Conservation (phyloP, 1,140 invertebrate species). For the Aethina tumida region DNA sequence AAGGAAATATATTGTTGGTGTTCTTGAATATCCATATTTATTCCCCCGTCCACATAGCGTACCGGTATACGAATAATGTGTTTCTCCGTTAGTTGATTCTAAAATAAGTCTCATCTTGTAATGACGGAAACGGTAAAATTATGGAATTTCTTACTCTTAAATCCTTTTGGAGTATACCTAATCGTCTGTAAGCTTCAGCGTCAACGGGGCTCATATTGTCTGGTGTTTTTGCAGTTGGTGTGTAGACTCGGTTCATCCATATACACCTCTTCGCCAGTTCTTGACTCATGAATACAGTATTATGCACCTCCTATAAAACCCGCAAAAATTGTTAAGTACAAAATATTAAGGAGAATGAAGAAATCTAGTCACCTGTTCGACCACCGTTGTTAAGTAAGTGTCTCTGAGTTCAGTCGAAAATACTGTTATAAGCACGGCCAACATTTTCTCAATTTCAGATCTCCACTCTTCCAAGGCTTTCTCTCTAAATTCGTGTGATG, state of each 20-base stretch:
- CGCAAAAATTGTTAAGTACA: background rate
- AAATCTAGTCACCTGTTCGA: constrained; percentile 53
- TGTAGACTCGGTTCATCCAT: constrained; percentile 54
- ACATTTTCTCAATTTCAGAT: constrained; percentile 51
- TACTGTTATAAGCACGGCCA: constrained; percentile 54
- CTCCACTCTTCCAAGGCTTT: constrained; percentile 45
- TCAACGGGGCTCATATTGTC: constrained; percentile 41
- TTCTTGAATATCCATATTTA: constrained; percentile 41
- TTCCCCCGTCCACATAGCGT: constrained; percentile 44
- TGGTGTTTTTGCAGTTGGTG: constrained; percentile 35
- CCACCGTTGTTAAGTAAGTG: constrained; percentile 67
- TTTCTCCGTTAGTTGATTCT: constrained; percentile 49
- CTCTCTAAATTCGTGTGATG: constrained; percentile 36
- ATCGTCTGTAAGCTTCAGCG: constrained; percentile 52
- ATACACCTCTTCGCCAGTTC: constrained; percentile 64
- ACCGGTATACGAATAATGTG: constrained; percentile 51
- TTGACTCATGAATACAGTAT: constrained; percentile 64
- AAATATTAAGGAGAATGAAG: background rate
- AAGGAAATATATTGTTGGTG: constrained; percentile 53
- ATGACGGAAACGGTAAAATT: constrained; percentile 1
- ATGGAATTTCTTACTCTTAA: constrained; percentile 44
- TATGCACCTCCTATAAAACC: constrained; percentile 55
- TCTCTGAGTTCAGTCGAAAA: constrained; percentile 62
- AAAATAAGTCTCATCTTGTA: constrained; percentile 17
- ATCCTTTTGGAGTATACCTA: constrained; percentile 58